phyloP scores from a whole-genome alignment of 2,797 vertebrate species.

The Karalla daura region DNA sequence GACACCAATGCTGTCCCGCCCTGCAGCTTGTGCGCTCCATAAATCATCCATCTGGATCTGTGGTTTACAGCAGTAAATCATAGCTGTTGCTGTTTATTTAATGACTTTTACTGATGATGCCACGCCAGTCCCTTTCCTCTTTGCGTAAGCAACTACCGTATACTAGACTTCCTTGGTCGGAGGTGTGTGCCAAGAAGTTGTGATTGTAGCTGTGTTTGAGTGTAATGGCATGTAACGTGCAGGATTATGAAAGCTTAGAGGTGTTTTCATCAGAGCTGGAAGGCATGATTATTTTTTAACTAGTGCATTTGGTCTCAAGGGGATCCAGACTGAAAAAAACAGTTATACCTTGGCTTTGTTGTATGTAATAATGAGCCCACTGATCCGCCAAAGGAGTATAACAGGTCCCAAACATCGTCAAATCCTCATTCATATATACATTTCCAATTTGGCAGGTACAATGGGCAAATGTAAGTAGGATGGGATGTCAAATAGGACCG shows the following conservation, averaged over 20 bases:
- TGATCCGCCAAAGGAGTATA: too few relatives aligned
- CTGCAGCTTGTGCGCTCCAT: neutral
- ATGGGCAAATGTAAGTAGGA: too few relatives aligned
- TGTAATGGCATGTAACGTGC: neutral
- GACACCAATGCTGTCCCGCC: conserved; percentile 1
- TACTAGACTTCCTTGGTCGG: neutral
- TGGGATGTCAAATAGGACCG: too few relatives aligned
- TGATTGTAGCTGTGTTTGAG: neutral
- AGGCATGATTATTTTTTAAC: neutral
- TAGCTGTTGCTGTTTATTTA: neutral
- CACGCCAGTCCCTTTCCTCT: conserved; percentile 17
- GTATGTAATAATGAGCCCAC: too few relatives aligned
- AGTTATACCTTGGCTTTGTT: too few relatives aligned
- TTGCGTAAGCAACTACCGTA: conserved; percentile 1
- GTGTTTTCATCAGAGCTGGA: neutral
- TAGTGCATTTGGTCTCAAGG: neutral
- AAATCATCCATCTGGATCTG: conserved; percentile 1
- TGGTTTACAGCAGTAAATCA: neutral
- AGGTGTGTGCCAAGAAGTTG: neutral
- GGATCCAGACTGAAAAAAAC: too few relatives aligned
- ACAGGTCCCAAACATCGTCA: too few relatives aligned
- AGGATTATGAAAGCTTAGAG: neutral
- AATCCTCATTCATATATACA: too few relatives aligned
- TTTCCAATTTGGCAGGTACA: too few relatives aligned
- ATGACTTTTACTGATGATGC: conserved; percentile 24